Base-by-base conservation (phyloP, 2,797 vertebrate species). In the Acipenser oxyrinchus region DNA sequence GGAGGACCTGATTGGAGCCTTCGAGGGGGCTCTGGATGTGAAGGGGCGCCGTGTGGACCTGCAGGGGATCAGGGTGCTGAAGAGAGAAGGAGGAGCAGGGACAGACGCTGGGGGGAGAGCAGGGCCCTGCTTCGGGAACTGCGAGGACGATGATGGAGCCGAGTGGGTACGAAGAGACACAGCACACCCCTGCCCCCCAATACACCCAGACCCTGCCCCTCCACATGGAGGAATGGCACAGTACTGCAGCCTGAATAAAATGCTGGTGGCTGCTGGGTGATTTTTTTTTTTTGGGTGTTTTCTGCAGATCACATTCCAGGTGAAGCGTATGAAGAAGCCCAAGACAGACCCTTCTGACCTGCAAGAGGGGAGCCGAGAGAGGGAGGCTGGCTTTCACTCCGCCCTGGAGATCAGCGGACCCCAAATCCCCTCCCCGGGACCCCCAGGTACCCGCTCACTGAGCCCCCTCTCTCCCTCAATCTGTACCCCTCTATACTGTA, bases 51-150 rank as follows among this genome's bases (percentile, higher is more conserved):
- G 92, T 6, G 94, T 98, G 49, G 96, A 98, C 82, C 84, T 99
- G 15, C 91, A 94, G 69, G 96, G 96, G 1, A 98, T 99, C 73
- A 88, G 96, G 0, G 96, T 99, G 49, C 87, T 99, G 2, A 97
- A 97, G 79, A 95, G 92, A 6, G 89, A 94, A 77, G 92, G 91
- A 11, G 90, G 95, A 51, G 87, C 93, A 80, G 87, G 92, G 1
- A 79, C 91, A 53, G 37, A 37, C 3, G 37, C 37, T 37, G 92
- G 91, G 50, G 84, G 91, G 1, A 92, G 92, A 6, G 88, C 93
- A n/a, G 93, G 84, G 64, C 93, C 96, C 63, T 99, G 97, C 77
- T 95, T 96, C 9, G 96, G 96, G 7, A 97, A 98, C 83, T 99
- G 97, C 70, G 93, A 92, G 82, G 95, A 96, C 57, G 96, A 98